Evolutionary conservation across 2,888 invertebrate species (phyloP).

Genomic region (Galerucella nymphaeae): DNA sequence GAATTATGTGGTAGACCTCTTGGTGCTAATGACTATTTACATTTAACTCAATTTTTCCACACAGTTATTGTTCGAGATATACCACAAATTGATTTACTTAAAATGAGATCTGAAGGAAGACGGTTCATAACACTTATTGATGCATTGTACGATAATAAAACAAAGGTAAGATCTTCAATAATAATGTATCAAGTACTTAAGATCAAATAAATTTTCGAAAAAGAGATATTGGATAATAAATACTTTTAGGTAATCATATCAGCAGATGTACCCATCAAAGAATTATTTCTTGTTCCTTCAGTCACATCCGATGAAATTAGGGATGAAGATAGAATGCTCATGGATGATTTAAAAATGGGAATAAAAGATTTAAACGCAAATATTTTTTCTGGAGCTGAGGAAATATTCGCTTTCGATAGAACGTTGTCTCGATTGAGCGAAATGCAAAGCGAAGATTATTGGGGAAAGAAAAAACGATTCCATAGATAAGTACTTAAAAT

Average conservation of each 20-base stretch:
- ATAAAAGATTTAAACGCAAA: conserved; percentile 81
- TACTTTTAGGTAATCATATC: conserved; percentile 78
- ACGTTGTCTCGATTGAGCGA: conserved; percentile 93
- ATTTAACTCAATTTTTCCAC: conserved; percentile 93
- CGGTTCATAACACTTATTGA: conserved; percentile 97
- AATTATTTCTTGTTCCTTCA: conserved; percentile 75
- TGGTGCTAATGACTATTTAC: conserved; percentile 95
- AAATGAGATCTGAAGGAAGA: conserved; percentile 86
- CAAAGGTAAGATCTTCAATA: conserved; percentile 64
- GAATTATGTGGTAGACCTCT: conserved; percentile 93
- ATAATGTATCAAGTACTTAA: neutral
- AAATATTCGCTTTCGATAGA: conserved; percentile 95
- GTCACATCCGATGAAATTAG: conserved; percentile 58
- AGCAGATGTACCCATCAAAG: conserved; percentile 80
- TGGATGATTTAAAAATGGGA: conserved; percentile 94
- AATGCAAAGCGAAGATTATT: conserved; percentile 96
- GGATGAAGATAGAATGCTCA: conserved; percentile 87
- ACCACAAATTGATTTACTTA: conserved; percentile 80
- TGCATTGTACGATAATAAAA: conserved; percentile 94
- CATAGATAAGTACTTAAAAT: conserved; percentile 20
- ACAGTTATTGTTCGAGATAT: conserved; percentile 92
- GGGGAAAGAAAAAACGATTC: conserved; percentile 65
- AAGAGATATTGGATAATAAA: neutral
- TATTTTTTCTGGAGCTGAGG: conserved; percentile 97
- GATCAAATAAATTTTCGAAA: too few species aligned